phyloP scores from a whole-genome alignment of 1,140 invertebrate genomes.

The Epicauta chinensis region DNA sequence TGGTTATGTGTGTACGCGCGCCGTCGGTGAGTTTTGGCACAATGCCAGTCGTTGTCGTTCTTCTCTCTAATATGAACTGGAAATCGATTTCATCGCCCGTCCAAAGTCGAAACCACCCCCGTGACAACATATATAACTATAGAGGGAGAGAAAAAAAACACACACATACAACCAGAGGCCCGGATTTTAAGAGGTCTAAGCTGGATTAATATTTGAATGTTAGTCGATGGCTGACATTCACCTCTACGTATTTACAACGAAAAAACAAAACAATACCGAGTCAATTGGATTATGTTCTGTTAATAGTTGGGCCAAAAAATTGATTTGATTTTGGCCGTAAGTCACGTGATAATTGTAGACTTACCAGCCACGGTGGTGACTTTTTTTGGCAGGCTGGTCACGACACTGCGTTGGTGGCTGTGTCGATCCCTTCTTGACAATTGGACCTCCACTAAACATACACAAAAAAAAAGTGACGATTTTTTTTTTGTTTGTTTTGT shows the following conservation, averaged over 20 bases:
- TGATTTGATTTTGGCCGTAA: slow-evolving; percentile 4
- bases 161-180: not conserved
- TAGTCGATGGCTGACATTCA: not conserved
- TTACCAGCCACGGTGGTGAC: slow-evolving; percentile 25
- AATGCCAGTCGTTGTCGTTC: slow-evolving; percentile 10
- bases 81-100: slow-evolving; percentile 16
- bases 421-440: slow-evolving; percentile 3
- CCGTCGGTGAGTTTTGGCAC: slow-evolving; percentile 21
- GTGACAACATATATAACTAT: not conserved
- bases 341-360: not conserved
- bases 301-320: too few relatives aligned
- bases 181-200: slow-evolving; percentile 3
- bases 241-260: too few relatives aligned
- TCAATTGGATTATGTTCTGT: too few relatives aligned
- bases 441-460: slow-evolving; percentile 5
- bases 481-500: too few relatives aligned
- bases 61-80: slow-evolving; percentile 17
- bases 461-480: slow-evolving; percentile 1
- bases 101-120: slow-evolving; percentile 12
- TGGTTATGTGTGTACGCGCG: not conserved
- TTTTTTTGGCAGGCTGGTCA: slow-evolving; percentile 6
- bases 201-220: slow-evolving; percentile 9
- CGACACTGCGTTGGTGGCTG: slow-evolving; percentile 6
- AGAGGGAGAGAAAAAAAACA: too few relatives aligned
- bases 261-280: too few relatives aligned